Base-by-base conservation (phyloP, 2,888 invertebrate genomes). In the Mesochorus sp. region DNA sequence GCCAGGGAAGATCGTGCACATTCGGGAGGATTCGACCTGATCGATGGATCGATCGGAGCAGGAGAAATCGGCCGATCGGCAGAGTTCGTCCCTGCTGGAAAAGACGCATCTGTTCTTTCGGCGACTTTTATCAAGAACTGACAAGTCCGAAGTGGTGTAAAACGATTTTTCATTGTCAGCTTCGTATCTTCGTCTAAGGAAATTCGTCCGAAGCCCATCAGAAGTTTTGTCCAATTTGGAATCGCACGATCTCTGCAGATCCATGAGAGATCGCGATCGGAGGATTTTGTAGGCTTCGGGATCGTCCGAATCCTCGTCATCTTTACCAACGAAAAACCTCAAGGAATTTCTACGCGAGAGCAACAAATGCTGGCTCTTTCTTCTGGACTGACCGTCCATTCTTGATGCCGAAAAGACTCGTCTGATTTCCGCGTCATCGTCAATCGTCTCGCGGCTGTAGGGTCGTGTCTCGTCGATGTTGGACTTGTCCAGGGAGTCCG, bases 181-280 rank as follows among this genome's bases (percentile, higher is more conserved):
- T 10, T 24, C 3, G 3, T n/a, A 24, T n/a, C 21, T 55, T 8
- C 8, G 17, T 17, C 53, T 31, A n/a, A 28, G 53, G n/a, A 24
- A 62, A 19, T 66, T 51, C 28, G 42, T 51, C 2, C 12, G 42
- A 6, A 51, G 28, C 6, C 37, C 31, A 6, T 51, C 44, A 14
- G 53, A 39, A 5, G 10, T 57, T 1, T 44, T 17, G 8, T 55
- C 71, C 3, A 31, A 39, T 5, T 17, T 21, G 4, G 61, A 61
- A 78, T 81, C 73, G 14, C 59, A 42, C 34, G 73, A 76, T 61
- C 76, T 78, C 12, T 85, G 80, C 14, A 90, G 57, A 12, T 91
- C 90, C 79, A 87, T 84, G 44, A 89, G 83, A 1, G 90, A 91
- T 24, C 85, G 84, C 2, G 89, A 86, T n/a, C 89, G 86, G 17